Conservation (phyloP, 2,113 vertebrate genomes). For the Suricata suricatta region DNA sequence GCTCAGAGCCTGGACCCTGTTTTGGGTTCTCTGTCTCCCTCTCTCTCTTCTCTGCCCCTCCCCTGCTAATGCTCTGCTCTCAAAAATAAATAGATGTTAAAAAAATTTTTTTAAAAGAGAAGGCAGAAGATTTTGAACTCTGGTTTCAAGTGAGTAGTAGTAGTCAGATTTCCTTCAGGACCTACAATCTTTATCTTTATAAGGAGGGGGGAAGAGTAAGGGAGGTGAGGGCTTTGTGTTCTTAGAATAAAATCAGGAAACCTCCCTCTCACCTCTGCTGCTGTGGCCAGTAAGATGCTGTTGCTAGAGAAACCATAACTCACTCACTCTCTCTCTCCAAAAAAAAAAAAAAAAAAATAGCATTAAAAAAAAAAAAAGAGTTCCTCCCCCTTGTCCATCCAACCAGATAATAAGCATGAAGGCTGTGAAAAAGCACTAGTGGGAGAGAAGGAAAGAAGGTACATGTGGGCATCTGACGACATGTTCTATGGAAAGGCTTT, state of each 20-base stretch:
- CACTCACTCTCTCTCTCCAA: no score
- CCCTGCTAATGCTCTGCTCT: no score
- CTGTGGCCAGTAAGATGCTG: not conserved
- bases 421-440: not conserved
- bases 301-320: not conserved
- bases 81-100: no score
- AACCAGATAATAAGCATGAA: not conserved
- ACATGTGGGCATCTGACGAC: not conserved
- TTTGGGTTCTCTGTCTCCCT: no score
- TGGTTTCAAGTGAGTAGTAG: not conserved
- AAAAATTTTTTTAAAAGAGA: not conserved
- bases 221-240: accelerated
- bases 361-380: no score
- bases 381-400: not conserved
- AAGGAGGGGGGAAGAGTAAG: not conserved
- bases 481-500: not conserved
- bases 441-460: not conserved
- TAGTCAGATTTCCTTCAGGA: not conserved
- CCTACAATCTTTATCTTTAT: not conserved
- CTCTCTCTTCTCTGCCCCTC: no score
- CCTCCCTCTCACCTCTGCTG: not conserved
- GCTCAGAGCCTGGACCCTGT: no score
- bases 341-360: no score
- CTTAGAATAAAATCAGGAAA: not conserved
- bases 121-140: not conserved